A percentile compares a stretch with the other conserved stretches of the same genome.
These are phyloP conservation scores for Onychostruthus taczanowskii DNA, from an alignment of 2,113 vertebrate genomes.

Conservation along the genomic window DNA sequence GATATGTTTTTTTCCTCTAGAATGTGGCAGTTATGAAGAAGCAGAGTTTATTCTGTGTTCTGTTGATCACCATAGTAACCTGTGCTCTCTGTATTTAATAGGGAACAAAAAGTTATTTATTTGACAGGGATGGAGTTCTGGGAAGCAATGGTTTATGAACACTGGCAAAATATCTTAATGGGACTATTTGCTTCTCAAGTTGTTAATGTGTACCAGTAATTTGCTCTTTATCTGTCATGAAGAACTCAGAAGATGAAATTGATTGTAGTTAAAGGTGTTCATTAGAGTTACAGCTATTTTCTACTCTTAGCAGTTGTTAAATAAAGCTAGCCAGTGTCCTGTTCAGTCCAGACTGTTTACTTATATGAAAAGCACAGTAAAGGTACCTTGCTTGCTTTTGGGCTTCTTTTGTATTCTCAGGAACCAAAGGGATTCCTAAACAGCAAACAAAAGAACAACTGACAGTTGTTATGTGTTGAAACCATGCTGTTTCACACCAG, in stretches of 20 bases:
- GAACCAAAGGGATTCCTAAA: neutral
- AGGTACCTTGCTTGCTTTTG: neutral
- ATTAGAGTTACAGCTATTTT: neutral
- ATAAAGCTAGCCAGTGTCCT: neutral
- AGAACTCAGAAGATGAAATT: neutral
- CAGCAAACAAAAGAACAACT: neutral
- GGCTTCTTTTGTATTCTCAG: neutral
- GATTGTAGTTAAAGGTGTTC: neutral
- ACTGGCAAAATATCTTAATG: conserved; percentile 20
- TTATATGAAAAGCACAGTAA: neutral
- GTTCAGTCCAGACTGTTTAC: neutral
- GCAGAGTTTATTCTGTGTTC: conserved; percentile 38
- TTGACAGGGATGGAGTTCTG: conserved; percentile 11
- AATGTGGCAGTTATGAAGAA: conserved; percentile 45
- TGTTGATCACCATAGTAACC: conserved; percentile 61
- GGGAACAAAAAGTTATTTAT: conserved; percentile 60
- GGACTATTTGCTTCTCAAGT: neutral
- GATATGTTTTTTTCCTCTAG: neutral
- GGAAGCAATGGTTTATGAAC: neutral
- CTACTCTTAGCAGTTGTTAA: neutral
- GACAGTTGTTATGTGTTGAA: neutral
- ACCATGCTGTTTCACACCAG: neutral
- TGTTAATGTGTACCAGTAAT: neutral
- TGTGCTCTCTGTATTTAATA: neutral
- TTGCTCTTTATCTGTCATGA: neutral